Percentiles rank a stretch among this genome's conserved stretches.
These are phyloP conservation scores for Anhinga anhinga DNA, from an alignment of 2,113 vertebrate genomes.

Conservation along the genomic window DNA sequence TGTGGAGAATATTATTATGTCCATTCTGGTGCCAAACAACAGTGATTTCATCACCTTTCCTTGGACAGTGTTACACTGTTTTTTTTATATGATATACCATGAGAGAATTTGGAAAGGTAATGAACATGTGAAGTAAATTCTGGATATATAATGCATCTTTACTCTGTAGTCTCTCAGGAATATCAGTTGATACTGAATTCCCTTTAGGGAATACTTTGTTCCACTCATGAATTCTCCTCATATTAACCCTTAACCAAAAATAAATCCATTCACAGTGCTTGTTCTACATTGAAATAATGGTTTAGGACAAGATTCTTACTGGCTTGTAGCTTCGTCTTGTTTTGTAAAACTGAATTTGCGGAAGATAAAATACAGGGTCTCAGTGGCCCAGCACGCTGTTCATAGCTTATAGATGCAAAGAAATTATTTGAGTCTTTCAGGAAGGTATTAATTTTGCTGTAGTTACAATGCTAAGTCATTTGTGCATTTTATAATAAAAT, in stretches of 20 bases:
- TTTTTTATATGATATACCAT: background rate
- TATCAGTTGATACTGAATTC: background rate
- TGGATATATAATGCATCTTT: background rate
- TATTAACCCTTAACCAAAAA: background rate
- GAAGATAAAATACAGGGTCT: background rate
- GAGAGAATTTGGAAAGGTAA: background rate
- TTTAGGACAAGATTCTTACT: background rate
- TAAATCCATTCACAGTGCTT: background rate
- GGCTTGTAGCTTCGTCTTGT: background rate
- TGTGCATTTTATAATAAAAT: background rate
- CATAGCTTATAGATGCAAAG: background rate
- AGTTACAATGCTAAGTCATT: background rate
- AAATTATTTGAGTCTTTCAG: background rate
- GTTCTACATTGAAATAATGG: background rate
- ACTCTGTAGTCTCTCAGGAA: background rate
- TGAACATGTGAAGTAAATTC: background rate
- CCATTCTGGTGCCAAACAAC: background rate
- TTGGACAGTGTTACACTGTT: background rate
- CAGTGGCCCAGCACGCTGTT: background rate
- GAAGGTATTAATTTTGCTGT: background rate
- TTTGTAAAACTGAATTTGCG: background rate
- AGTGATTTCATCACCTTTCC: background rate
- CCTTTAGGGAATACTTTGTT: conserved; percentile 5
- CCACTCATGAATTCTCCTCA: background rate
- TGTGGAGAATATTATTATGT: background rate